Conservation (phyloP, 2,888 invertebrate species). For the Pristionchus entomophagus region DNA sequence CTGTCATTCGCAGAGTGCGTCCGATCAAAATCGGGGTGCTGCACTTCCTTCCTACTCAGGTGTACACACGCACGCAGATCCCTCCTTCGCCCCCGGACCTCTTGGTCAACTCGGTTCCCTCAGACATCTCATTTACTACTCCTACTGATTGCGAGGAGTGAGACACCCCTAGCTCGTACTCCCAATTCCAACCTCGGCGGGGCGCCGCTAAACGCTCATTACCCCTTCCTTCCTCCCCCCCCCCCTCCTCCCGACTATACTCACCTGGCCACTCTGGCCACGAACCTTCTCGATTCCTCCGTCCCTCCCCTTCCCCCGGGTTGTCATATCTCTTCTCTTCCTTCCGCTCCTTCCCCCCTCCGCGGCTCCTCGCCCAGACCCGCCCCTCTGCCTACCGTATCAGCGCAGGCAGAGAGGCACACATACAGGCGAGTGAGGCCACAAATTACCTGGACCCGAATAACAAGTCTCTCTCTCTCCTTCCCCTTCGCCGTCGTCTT, state of each 20-base stretch:
- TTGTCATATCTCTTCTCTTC: slow-evolving; percentile 11
- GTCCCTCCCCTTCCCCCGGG: background rate
- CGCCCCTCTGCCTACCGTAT: slow-evolving; percentile 41
- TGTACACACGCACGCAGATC: background rate
- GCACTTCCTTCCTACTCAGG: background rate
- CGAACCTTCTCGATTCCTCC: background rate
- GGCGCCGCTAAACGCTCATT: background rate
- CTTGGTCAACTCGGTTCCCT: background rate
- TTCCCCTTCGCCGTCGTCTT: background rate
- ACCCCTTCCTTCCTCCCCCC: no score
- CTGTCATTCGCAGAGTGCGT: slow-evolving; percentile 34
- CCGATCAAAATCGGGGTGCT: background rate
- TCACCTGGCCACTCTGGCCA: background rate
- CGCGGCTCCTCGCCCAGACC: background rate
- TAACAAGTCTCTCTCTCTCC: slow-evolving; percentile 39
- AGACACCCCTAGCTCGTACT: no score
- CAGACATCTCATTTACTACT: background rate
- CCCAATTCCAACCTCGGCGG: no score
- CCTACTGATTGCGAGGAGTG: background rate
- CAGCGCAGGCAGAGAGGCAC: background rate
- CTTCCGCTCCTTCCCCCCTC: background rate
- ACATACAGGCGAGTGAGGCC: background rate
- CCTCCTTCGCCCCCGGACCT: background rate
- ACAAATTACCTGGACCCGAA: slow-evolving; percentile 48
- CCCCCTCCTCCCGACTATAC: background rate